Base-by-base conservation (phyloP, 2,113 vertebrate species). In the Rhineura floridana region DNA sequence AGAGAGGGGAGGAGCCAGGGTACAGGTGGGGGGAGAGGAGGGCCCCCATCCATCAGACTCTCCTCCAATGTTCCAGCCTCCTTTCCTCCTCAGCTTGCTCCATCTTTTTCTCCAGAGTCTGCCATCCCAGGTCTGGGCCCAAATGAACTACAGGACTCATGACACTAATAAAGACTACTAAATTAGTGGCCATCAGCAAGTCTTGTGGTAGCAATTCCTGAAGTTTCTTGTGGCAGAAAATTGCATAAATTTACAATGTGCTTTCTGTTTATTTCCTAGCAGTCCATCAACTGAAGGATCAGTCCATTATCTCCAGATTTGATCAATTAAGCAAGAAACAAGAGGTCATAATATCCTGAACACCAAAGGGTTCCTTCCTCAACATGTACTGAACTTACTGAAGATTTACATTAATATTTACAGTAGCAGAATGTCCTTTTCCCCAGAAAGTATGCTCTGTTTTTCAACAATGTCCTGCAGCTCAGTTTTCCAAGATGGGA, bases 381-480 rank as follows among this genome's bases (percentile, higher is more conserved):
- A 36, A 88, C 84, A 25, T 92, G 84, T 55, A 84, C 28, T 73
- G 88, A 89, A 83, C 36, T 81, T 88, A 39, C 33, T 90, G 33
- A 52, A 85, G 48, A 2, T 69, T 93, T 89, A 36, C 91, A 17
- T 83, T 91, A n/a, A 10, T 86, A 73, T 67, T 88, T 91, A 87
- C 86, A 85, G 69, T 67, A 77, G 62, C 91, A 93, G 85, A 85
- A 91, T 77, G 85, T 85, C 4, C 39, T 48, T 15, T 86, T 44
- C 67, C 76, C 80, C 91, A 91, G 93, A 93, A 95, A 6, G 85
- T 88, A 90, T 91, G 91, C 83, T 52, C 86, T 76, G 91, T 65
- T 80, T 87, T n/a, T 78, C 46, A 59, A 86, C 85, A 94, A 72
- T 65, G 93, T 88, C 87, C 91, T 91, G 86, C 88, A 95, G 94